Percentiles rank a stretch among this genome's conserved stretches.
Conservation (phyloP, 1,140 invertebrate species). For the Danaus plexippus region DNA sequence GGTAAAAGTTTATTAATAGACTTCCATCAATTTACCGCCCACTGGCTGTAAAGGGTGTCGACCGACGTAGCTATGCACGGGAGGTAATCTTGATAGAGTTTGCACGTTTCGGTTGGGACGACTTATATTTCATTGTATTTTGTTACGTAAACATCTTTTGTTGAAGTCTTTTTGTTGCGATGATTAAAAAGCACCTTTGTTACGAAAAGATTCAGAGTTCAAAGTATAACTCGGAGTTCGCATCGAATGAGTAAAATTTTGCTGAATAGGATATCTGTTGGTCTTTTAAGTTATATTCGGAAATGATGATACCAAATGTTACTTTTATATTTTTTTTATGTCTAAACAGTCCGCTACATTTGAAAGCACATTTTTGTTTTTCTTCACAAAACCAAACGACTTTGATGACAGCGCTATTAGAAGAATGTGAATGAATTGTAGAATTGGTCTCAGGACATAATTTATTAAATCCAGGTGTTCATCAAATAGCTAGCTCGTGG, state of each 20-base stretch:
- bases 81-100: slow-evolving; percentile 1
- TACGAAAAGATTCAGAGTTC: slow-evolving; percentile 7
- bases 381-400: too few relatives aligned
- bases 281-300: background rate
- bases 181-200: slow-evolving; percentile 22
- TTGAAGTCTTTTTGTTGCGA: slow-evolving; percentile 14
- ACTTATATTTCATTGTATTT: slow-evolving; percentile 17
- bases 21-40: slow-evolving; percentile 52
- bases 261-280: slow-evolving; percentile 4
- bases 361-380: too few relatives aligned
- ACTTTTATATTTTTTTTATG: too few relatives aligned
- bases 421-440: too few relatives aligned
- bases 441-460: too few relatives aligned
- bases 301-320: background rate
- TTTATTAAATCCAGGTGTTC: too few relatives aligned
- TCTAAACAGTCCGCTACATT: too few relatives aligned
- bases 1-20: slow-evolving; percentile 44
- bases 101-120: background rate
- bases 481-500: too few relatives aligned
- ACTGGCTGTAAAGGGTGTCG: slow-evolving; percentile 44
- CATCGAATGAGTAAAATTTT: background rate
- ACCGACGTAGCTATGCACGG: slow-evolving; percentile 20
- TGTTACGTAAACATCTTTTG: slow-evolving; percentile 19
- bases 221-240: background rate
- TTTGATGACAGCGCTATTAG: too few relatives aligned